phyloP scores from a whole-genome alignment of 2,113 vertebrate genomes.

The Dasyurus viverrinus region DNA sequence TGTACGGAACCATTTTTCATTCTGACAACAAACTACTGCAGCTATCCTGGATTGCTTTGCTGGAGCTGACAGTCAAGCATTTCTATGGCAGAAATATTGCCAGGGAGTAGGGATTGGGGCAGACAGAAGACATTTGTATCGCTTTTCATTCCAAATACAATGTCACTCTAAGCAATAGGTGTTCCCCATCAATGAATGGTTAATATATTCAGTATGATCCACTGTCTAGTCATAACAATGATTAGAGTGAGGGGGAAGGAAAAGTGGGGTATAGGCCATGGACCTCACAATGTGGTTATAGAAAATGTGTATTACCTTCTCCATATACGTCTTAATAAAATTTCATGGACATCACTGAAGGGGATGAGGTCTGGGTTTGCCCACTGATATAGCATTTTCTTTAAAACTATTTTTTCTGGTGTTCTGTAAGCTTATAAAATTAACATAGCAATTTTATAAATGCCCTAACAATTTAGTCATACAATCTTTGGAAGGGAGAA shows the following conservation, averaged over 20 bases:
- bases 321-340: conserved; percentile 58
- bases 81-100: conserved; percentile 90
- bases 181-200: conserved; percentile 83
- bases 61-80: conserved; percentile 86
- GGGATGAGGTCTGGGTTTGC: conserved; percentile 69
- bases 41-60: conserved; percentile 81
- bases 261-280: conserved; percentile 2
- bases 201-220: conserved; percentile 86
- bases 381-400: conserved; percentile 73
- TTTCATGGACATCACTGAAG: conserved; percentile 64
- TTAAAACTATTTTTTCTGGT: conserved; percentile 77
- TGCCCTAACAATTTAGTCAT: conserved; percentile 80
- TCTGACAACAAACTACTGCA: conserved; percentile 87
- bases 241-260: conserved; percentile 2
- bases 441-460: conserved; percentile 81
- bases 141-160: conserved; percentile 75
- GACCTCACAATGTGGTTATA: conserved; percentile 63
- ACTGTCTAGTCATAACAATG: conserved; percentile 88
- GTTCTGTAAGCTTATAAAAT: conserved; percentile 80
- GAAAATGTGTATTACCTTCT: conserved; percentile 58
- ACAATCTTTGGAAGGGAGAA: conserved; percentile 83
- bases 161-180: conserved; percentile 86
- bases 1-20: conserved; percentile 90
- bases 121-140: conserved; percentile 79
- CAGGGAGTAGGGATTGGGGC: conserved; percentile 69